Evolutionary conservation across 2,113 vertebrate genomes (phyloP), one percentile per base, ranked within the genome.

Genomic region (Orthonyx spaldingii): DNA sequence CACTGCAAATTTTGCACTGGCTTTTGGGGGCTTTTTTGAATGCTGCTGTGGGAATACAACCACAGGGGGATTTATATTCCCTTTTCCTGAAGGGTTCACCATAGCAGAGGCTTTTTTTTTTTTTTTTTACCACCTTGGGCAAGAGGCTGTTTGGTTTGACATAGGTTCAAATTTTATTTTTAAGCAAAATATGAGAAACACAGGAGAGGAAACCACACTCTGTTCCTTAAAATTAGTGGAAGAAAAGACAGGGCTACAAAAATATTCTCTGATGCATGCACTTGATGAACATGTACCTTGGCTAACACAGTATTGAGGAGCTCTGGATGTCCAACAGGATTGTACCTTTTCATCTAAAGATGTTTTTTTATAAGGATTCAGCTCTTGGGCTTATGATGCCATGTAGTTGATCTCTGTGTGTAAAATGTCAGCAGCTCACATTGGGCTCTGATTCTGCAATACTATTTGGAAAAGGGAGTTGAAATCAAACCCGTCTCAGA

Each of bases 61-160:
- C 37, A 26, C n/a, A 33, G 59, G 9, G 22, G 57, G 15, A 69
- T 53, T 71, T 75, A 30, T 11, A 20, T 72, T 86, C 57, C 30
- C 44, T 76, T 61, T 82, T 69, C n/a, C 56, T 56, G n/a, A 46
- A 57, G 81, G 27, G 13, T 68, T 92, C 21, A 35, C 35, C 63
- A 16, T 37, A 39, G 63, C 88, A 84, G 16, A 81, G 11, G 16
- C 30, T 76, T 50, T 33, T 46, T 59, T 27, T 46, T 69, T 77
- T 42, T 35, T 77, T 64, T 85, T 88, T 49, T 5, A 87, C 76
- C 47, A 83, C 50, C 66, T 76, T 33, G 57, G 78, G 80, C 71
- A 95, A 89, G 87, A 90, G 69, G 64, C 49, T 95, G 84, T 91
- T 92, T 88, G 37, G 52, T 89, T 95, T 90, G 88, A 77, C 79